Evolutionary conservation across 2,888 invertebrate species (phyloP), one percentile per base, ranked within the genome.

Genomic region (Chymomyza caudatula): DNA sequence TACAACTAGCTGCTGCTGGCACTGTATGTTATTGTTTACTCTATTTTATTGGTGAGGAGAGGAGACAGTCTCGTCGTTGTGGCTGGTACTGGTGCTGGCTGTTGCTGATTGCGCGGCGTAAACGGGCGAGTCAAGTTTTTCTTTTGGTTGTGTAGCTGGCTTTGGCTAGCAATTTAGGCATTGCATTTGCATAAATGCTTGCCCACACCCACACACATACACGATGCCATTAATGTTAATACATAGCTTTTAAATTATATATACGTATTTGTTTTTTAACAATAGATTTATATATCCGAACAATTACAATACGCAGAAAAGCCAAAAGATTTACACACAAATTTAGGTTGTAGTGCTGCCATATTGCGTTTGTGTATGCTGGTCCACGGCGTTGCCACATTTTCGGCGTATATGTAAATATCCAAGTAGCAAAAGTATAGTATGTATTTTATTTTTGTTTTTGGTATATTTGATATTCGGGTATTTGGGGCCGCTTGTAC

Each of bases 1-100:
- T 94, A 97, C 89, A 94, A 94, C 15, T 96, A 96, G 89, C 90
- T 98, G 62, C 96, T 96, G 0, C 92, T 0, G 77, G 77, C 11
- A 93, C 97, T 76, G 52, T 22, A 20, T 54, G 54, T 54, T 54
- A 54, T 54, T 54, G 54, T 54, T 54, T 54, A 54, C 29, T 29
- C 22, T 4, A n/a, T 5, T 37, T 13, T 52, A 17, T 52, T 13
- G 22, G 13, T 6, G 47, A 19, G 15, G 13, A 19, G 47, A 19
- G 15, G 15, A 47, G 47, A 15, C 47, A n/a, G 47, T 47, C 47
- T 47, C 47, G 47, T 47, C 47, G 47, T 47, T 17, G 19, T 47
- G 47, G 47, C 29, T 37, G 29, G 29, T 37, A 11, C 29, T 37
- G 29, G 29, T 37, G 29, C 29, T 37, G 29, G 47, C 47, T 47